Percentiles rank a stretch among this genome's conserved stretches.
Evolutionary conservation across 2,888 invertebrate species (phyloP).

Genomic region (Limnephilus marmoratus): DNA sequence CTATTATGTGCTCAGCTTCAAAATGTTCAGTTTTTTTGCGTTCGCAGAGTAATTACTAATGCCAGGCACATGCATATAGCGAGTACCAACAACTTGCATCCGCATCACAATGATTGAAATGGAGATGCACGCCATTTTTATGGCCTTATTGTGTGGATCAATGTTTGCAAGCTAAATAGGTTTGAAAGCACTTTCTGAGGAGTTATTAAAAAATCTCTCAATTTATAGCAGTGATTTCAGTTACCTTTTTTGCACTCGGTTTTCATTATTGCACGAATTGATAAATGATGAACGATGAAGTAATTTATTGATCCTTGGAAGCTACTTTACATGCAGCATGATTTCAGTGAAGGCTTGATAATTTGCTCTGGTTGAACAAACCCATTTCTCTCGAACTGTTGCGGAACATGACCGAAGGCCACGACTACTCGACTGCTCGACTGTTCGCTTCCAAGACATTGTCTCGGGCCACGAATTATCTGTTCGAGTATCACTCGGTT

Average conservation of each 20-base stretch:
- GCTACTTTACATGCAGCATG: neutral
- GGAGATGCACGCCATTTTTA: conserved; percentile 28
- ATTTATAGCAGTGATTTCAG: neutral
- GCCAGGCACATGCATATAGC: conserved; percentile 36
- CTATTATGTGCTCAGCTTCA: conserved; percentile 33
- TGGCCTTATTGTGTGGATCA: conserved; percentile 30
- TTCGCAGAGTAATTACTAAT: conserved; percentile 29
- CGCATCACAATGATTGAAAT: conserved; percentile 14
- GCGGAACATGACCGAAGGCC: neutral
- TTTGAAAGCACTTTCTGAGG: neutral
- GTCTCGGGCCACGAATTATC: neutral
- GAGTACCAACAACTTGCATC: conserved; percentile 23
- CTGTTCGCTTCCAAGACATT: conserved; percentile 4
- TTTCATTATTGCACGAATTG: neutral
- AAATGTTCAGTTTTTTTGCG: conserved; percentile 41
- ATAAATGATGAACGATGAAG: neutral
- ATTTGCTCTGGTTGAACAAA: neutral
- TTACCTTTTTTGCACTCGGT: neutral
- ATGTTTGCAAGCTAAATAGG: neutral
- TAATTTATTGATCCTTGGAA: neutral
- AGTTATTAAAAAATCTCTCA: neutral
- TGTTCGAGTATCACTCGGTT: neutral
- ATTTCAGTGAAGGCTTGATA: neutral
- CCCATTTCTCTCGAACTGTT: neutral
- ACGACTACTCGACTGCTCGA: neutral